Conservation (phyloP, 2,797 vertebrate species). For the Esox masquinongy region DNA sequence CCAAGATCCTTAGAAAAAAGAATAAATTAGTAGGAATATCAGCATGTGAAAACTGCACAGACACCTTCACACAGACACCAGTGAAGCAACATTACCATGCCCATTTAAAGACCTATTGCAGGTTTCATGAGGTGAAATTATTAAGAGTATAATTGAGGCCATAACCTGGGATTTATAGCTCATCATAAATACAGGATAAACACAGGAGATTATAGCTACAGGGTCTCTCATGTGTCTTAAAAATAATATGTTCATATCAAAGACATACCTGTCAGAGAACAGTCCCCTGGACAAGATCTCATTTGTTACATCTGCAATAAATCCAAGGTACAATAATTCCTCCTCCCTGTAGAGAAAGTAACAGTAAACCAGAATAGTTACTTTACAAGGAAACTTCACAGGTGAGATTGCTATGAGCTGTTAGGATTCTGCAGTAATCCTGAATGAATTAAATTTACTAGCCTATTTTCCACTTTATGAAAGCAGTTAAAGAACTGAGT, state of each 20-base stretch:
- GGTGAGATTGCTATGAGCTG: not conserved
- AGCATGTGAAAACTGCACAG: constrained; percentile 26
- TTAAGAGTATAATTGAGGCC: constrained; percentile 1
- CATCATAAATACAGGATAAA: constrained; percentile 1
- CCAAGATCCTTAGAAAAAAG: constrained; percentile 78
- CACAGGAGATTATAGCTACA: not conserved
- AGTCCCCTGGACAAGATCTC: constrained; percentile 87
- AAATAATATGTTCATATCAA: constrained; percentile 7
- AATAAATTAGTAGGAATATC: not conserved
- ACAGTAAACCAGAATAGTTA: not conserved
- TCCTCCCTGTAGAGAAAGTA: constrained; percentile 79
- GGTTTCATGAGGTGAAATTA: not conserved
- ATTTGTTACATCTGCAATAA: constrained; percentile 89
- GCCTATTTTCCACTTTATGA: not conserved
- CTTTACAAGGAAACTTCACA: not conserved
- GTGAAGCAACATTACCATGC: constrained; percentile 5
- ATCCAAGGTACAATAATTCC: constrained; percentile 87
- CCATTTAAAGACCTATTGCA: constrained; percentile 3
- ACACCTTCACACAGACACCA: not conserved
- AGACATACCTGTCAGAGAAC: constrained; percentile 86
- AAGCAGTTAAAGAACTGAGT: not conserved
- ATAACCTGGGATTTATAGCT: constrained; percentile 7
- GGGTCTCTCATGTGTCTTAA: constrained; percentile 5
- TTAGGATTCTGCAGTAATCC: not conserved
- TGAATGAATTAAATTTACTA: not conserved